Base-by-base conservation (phyloP, 2,888 invertebrate species). In the Ophonus ardosiacus region DNA sequence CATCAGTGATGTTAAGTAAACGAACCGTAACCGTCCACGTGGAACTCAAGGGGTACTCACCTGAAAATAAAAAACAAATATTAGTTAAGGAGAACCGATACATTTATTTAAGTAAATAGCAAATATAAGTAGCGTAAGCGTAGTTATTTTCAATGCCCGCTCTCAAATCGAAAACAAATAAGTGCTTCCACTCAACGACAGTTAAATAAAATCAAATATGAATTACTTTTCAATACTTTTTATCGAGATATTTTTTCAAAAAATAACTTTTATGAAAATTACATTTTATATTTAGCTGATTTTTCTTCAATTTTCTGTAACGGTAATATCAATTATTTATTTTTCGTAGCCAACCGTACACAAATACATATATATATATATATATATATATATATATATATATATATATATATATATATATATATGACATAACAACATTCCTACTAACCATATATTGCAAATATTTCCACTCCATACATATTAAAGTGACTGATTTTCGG, bases 41-140 rank as follows among this genome's bases (percentile, higher is more conserved):
- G 7, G 71, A 71, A 71, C 15, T 71, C 13, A 71, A 71, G 40
- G 71, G 71, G 71, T 81, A 81, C 81, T 81, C 81, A 81, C 81
- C 81, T 81, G 81, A 43, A 81, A 81, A 81, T 81, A 81, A 68
- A 81, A 81, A 71, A 57, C 57, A 81, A 81, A 81, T 71, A 81
- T 81, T 81, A 81, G 81, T 81, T 43, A 71, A 68, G 17, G 63
- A 81, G 81, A 68, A 56, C 40, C 17, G 81, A 71, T 68, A 80
- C 61, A 80, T 80, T 80, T 80, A 80, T 80, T 71, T 65, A 71
- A 65, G 71, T 81, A 81, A 81, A 81, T 71, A 81, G 43, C 40
- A 81, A 68, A 81, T 68, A 68, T 24, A 81, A 68, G 56, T 81
- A 78, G 15, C 74, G 74, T 17, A 43, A 78, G 15, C 43, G 74